Percentiles rank a stretch among this genome's conserved stretches.
These are phyloP conservation scores for Ptychoptera albimana DNA, from an alignment of 2,888 invertebrate species.

Conservation along the genomic window DNA sequence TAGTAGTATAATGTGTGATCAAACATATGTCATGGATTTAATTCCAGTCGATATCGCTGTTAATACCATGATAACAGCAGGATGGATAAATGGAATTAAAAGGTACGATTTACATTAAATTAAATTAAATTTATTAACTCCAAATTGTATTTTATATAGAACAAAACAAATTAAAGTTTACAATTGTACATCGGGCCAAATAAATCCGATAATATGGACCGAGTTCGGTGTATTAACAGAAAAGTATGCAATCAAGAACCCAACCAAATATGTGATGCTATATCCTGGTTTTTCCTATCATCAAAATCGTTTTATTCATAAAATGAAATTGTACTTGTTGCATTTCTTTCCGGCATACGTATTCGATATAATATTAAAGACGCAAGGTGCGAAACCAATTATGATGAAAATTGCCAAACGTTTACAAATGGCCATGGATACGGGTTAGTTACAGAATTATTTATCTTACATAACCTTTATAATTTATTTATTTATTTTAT, in stretches of 20 bases:
- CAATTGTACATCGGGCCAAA: conserved; percentile 79
- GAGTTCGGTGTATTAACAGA: conserved; percentile 56
- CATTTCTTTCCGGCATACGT: conserved; percentile 77
- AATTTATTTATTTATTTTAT: too few species aligned
- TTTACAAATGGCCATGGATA: conserved; percentile 59
- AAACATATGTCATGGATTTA: conserved; percentile 62
- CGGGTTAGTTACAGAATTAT: conserved; percentile 34
- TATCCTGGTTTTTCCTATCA: conserved; percentile 67
- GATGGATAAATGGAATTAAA: conserved; percentile 73
- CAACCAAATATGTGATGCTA: conserved; percentile 73
- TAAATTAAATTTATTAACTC: too few species aligned
- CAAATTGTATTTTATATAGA: too few species aligned
- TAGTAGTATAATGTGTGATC: conserved; percentile 60
- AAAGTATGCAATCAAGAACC: conserved; percentile 60
- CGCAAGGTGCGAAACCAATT: conserved; percentile 68
- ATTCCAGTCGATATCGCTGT: conserved; percentile 88
- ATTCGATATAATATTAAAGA: conserved; percentile 53
- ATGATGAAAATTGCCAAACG: conserved; percentile 73
- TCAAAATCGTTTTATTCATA: conserved; percentile 54
- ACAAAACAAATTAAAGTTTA: conserved; percentile 51
- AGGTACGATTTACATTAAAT: too few species aligned
- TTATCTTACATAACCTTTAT: too few species aligned
- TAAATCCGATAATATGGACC: conserved; percentile 77
- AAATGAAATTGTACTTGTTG: conserved; percentile 53
- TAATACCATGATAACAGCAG: conserved; percentile 71